Conservation (phyloP, 2,113 vertebrate species). For the Rhinoptilus africanus region DNA sequence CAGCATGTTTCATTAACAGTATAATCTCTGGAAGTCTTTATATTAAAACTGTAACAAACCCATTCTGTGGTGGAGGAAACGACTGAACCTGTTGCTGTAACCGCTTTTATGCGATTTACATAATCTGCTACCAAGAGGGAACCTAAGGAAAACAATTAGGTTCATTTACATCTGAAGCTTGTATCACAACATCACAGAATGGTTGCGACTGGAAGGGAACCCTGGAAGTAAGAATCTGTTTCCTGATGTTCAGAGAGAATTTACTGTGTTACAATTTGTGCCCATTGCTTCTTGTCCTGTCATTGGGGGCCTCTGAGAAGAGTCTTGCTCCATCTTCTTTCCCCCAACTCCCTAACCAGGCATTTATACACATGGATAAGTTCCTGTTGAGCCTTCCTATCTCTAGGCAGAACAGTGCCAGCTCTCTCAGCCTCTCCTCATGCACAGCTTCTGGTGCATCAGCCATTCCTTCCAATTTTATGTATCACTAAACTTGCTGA, state of each 20-base stretch:
- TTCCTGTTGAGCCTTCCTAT: background rate
- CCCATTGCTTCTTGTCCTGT: background rate
- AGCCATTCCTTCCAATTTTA: background rate
- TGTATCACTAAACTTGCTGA: background rate
- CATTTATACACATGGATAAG: background rate
- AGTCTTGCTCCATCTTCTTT: background rate
- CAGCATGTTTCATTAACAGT: slow-evolving; percentile 11
- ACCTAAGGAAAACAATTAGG: background rate
- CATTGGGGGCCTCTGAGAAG: background rate
- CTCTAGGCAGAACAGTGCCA: background rate
- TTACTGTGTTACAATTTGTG: background rate
- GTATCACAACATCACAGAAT: background rate
- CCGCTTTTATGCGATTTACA: background rate
- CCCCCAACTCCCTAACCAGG: background rate
- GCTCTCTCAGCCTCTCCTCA: background rate
- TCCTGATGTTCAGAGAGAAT: background rate
- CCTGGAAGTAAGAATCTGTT: background rate
- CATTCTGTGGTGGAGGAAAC: background rate
- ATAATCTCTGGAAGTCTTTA: background rate
- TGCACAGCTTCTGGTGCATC: background rate
- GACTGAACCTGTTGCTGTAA: background rate
- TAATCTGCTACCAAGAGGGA: background rate
- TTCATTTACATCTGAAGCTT: background rate
- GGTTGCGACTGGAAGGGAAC: background rate
- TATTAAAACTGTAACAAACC: background rate